Base-by-base conservation (phyloP, 2,888 invertebrate genomes). In the Sisyra terminalis region DNA sequence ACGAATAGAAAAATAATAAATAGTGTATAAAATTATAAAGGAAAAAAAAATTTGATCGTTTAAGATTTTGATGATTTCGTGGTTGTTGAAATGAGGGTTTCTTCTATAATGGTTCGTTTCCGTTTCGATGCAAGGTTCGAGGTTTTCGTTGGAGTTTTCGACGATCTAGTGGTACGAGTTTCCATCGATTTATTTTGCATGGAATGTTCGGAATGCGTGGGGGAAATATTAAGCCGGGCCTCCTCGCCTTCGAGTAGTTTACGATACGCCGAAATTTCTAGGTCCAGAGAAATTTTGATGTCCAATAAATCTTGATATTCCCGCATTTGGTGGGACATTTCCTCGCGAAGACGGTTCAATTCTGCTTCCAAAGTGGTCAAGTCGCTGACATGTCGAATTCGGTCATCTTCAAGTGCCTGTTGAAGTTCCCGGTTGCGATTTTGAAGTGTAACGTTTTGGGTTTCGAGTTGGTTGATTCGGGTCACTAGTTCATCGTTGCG, bases 241-340 rank as follows among this genome's bases (percentile, higher is more conserved):
- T 90, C 90, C 64, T 92, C 90, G 2, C 78, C 78, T 57, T 90
- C 88, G 51, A 92, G 59, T 50, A 92, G 63, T 56, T 87, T 87
- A 48, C 87, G 77, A 67, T 97, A 97, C 5, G 90, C 88, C 36
- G 85, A 80, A 52, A 94, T 83, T 68, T 92, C 92, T 57, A 79
- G 71, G 61, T 92, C 92, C 43, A 93, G 70, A 16, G 85, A 84
- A 30, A 90, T 83, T 67, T 96, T 97, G 60, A 92, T 88, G 63
- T 96, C 96, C 83, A 96, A 86, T 47, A 98, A 75, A 56, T 93
- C 93, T 60, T 92, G 88, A 64, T 96, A 98, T 61, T 98, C 97
- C 54, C 83, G 77, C 54, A 93, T 67, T 58, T 94, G 88, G n/a
- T 75, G 74, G 1, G 82, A 78, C 78, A 93, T 85, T 60, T 90